These are phyloP conservation scores for Drosophila bifasciata DNA, from an alignment of 1,140 invertebrate species.

Conservation along the genomic window DNA sequence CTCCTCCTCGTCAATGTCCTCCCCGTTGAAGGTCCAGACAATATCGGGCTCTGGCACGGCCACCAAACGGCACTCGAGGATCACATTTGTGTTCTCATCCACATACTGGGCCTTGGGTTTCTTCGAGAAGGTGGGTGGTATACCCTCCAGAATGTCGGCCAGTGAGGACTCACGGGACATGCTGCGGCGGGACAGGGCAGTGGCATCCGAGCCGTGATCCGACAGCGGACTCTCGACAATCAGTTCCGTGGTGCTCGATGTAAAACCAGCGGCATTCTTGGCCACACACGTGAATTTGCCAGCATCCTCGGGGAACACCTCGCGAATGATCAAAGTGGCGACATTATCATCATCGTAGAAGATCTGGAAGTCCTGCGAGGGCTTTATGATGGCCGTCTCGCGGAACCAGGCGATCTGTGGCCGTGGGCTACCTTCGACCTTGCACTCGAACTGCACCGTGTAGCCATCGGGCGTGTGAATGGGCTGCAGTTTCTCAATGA, in stretches of 20 bases:
- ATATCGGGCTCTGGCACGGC: conserved; percentile 96
- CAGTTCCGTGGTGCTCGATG: conserved; percentile 95
- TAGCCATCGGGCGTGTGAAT: conserved; percentile 93
- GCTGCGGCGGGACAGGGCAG: conserved; percentile 91
- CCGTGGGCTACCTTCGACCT: conserved; percentile 94
- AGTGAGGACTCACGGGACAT: conserved; percentile 94
- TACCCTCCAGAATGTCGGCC: conserved; percentile 95
- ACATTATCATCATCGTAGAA: conserved; percentile 96
- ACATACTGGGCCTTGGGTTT: conserved; percentile 93
- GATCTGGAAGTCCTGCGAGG: conserved; percentile 95
- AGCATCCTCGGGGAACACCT: conserved; percentile 98
- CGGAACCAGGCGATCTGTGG: conserved; percentile 98
- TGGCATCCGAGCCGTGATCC: conserved; percentile 94
- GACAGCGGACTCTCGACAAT: conserved; percentile 93
- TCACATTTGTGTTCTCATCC: conserved; percentile 91
- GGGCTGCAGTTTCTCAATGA: conserved; percentile 93
- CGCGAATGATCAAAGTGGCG: conserved; percentile 95
- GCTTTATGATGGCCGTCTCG: conserved; percentile 95
- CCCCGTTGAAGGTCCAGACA: conserved; percentile 91
- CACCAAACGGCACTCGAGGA: conserved; percentile 92
- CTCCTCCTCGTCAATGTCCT: conserved; percentile 88
- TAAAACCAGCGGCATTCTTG: conserved; percentile 97
- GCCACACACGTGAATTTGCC: conserved; percentile 98
- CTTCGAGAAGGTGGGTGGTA: conserved; percentile 95
- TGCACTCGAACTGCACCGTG: conserved; percentile 94